phyloP scores from a whole-genome alignment of 2,888 invertebrate genomes.

The Lissocephala sabroskyi region DNA sequence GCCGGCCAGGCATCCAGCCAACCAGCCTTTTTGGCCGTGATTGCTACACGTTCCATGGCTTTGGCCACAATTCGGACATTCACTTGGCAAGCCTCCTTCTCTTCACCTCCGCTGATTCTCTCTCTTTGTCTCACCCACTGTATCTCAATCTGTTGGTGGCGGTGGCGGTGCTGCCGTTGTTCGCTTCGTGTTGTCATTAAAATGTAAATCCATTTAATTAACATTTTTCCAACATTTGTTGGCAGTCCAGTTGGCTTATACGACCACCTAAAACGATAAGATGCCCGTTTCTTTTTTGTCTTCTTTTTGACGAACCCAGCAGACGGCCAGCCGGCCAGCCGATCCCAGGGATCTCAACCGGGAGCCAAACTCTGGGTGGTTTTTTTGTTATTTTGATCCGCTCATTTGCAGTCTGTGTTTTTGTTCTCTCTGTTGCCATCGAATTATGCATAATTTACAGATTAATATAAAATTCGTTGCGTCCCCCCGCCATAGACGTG shows the following conservation, averaged over 20 bases:
- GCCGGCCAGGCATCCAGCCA: constrained; percentile 14
- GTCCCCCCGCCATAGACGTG: neutral
- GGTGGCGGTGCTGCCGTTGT: neutral
- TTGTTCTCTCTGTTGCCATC: constrained; percentile 22
- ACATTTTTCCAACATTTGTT: constrained; percentile 42
- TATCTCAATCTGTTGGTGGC: constrained; percentile 48
- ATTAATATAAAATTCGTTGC: constrained; percentile 31
- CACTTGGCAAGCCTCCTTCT: too few relatives aligned
- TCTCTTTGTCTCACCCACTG: constrained; percentile 3
- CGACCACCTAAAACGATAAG: constrained; percentile 54
- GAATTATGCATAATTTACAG: constrained; percentile 63
- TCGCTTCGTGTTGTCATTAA: constrained; percentile 62
- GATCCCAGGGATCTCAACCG: too few relatives aligned
- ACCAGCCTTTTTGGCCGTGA: constrained; percentile 10
- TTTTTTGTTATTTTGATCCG: too few relatives aligned
- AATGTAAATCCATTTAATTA: constrained; percentile 64
- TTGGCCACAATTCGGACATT: neutral
- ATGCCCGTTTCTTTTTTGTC: constrained; percentile 9
- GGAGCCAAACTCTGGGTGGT: too few relatives aligned
- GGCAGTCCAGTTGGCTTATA: neutral
- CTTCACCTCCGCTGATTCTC: too few relatives aligned
- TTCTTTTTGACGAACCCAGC: too few relatives aligned
- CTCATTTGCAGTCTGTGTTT: constrained; percentile 6
- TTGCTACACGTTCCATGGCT: neutral
- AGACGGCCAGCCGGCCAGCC: too few relatives aligned